A percentile compares a stretch with the other conserved stretches of the same genome.
Evolutionary conservation across 2,113 vertebrate species (phyloP).

Genomic region (Boleophthalmus pectinirostris): DNA sequence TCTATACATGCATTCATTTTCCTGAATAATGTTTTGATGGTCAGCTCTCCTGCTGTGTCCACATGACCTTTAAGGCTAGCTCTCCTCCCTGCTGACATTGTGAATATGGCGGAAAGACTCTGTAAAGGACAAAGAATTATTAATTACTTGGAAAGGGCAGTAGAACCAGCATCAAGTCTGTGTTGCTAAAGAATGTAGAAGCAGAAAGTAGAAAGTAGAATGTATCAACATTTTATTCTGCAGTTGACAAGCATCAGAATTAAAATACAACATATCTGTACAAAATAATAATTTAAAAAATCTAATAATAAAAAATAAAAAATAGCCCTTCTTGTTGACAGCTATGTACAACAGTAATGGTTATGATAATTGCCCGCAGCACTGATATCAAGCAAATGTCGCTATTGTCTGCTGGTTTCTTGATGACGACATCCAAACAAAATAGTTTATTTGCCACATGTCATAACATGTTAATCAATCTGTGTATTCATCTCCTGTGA

Average conservation of each 20-base stretch:
- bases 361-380: background rate
- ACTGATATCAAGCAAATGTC: background rate
- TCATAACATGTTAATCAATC: background rate
- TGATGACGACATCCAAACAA: too few species aligned
- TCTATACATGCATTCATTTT: slow-evolving; percentile 1
- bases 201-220: too few species aligned
- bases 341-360: too few species aligned
- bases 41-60: slow-evolving; percentile 30
- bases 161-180: slow-evolving; percentile 25
- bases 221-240: background rate
- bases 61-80: slow-evolving; percentile 62
- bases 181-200: slow-evolving; percentile 14
- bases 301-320: background rate
- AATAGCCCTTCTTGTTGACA: background rate
- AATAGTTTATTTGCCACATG: background rate
- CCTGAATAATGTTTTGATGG: slow-evolving; percentile 22
- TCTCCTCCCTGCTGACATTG: slow-evolving; percentile 62
- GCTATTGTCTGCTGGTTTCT: background rate
- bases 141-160: slow-evolving; percentile 67
- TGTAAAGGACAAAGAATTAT: slow-evolving; percentile 53
- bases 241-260: background rate
- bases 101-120: slow-evolving; percentile 52
- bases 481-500: background rate
- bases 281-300: background rate
- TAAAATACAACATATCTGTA: too few species aligned